Percentiles rank a stretch among this genome's conserved stretches.
Evolutionary conservation across 2,888 invertebrate species (phyloP).

Genomic region (Amphipoea oculea): DNA sequence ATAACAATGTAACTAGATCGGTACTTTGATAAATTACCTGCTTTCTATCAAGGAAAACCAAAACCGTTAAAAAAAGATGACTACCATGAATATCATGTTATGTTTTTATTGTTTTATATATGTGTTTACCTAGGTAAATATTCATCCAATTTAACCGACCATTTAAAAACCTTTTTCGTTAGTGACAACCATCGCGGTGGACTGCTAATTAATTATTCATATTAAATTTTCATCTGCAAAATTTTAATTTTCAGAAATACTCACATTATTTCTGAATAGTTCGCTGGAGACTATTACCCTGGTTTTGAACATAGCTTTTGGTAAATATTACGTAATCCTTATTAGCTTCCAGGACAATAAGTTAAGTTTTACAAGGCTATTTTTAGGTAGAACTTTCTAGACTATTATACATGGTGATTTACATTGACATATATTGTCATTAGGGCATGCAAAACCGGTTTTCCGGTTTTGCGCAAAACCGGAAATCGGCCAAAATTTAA

Average conservation of each 20-base stretch:
- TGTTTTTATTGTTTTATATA: background rate
- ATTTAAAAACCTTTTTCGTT: conserved; percentile 7
- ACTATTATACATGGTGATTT: conserved; percentile 19
- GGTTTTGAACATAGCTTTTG: background rate
- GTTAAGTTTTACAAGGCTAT: conserved; percentile 2
- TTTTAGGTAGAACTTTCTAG: conserved; percentile 30
- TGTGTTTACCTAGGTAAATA: background rate
- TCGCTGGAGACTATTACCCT: conserved; percentile 2
- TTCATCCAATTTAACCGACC: background rate
- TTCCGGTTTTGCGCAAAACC: too few species aligned
- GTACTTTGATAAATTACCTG: background rate
- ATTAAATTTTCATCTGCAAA: conserved; percentile 20
- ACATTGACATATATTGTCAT: conserved; percentile 11
- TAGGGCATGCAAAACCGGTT: too few species aligned
- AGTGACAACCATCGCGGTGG: conserved; percentile 2
- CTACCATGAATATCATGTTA: background rate
- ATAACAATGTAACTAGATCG: background rate
- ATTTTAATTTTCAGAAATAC: conserved; percentile 21
- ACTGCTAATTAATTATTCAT: conserved; percentile 27
- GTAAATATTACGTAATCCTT: conserved; percentile 9
- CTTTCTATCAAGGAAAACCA: background rate
- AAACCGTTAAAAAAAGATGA: background rate
- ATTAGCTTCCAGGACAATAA: conserved; percentile 1
- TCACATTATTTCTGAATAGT: conserved; percentile 15
- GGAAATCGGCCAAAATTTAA: too few species aligned